Percentiles rank a stretch among this genome's conserved stretches.
phyloP scores from a whole-genome alignment of 2,888 invertebrate genomes.

The Azorinus chamasolen region DNA sequence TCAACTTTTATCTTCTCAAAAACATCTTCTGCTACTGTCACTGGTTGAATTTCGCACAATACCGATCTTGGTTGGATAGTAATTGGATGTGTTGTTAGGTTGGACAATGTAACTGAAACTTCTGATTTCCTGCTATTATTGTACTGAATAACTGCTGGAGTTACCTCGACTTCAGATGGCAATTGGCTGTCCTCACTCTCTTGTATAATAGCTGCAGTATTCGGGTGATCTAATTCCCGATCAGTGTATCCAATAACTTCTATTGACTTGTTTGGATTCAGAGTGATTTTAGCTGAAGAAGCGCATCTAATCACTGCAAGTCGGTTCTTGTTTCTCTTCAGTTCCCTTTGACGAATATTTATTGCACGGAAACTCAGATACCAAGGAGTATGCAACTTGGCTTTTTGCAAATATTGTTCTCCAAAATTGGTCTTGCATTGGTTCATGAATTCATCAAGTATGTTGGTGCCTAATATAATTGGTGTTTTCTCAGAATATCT shows the following conservation, averaged over 20 bases:
- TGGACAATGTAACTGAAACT: too few species aligned
- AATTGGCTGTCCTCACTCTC: not conserved
- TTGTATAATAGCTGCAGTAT: conserved; percentile 24
- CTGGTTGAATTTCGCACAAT: too few species aligned
- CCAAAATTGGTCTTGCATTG: conserved; percentile 34
- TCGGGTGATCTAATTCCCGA: conserved; percentile 1
- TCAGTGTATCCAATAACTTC: conserved; percentile 12
- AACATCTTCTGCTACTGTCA: too few species aligned
- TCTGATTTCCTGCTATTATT: not conserved
- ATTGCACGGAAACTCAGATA: conserved; percentile 32
- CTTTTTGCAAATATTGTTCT: conserved; percentile 42
- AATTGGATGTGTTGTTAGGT: too few species aligned
- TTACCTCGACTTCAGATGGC: conserved; percentile 17
- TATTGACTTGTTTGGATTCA: conserved; percentile 5
- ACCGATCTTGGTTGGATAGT: too few species aligned
- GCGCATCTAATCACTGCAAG: conserved; percentile 26
- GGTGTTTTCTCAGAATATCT: conserved; percentile 31
- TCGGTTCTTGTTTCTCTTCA: conserved; percentile 20
- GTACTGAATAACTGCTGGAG: conserved; percentile 21
- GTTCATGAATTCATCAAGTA: conserved; percentile 25
- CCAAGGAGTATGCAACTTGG: conserved; percentile 37
- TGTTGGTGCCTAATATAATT: conserved; percentile 53
- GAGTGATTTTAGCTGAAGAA: not conserved
- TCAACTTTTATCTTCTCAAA: too few species aligned
- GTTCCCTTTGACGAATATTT: conserved; percentile 6